Evolutionary conservation across 2,113 vertebrate species (phyloP), one percentile per base, ranked within the genome.

Genomic region (Murina feae): DNA sequence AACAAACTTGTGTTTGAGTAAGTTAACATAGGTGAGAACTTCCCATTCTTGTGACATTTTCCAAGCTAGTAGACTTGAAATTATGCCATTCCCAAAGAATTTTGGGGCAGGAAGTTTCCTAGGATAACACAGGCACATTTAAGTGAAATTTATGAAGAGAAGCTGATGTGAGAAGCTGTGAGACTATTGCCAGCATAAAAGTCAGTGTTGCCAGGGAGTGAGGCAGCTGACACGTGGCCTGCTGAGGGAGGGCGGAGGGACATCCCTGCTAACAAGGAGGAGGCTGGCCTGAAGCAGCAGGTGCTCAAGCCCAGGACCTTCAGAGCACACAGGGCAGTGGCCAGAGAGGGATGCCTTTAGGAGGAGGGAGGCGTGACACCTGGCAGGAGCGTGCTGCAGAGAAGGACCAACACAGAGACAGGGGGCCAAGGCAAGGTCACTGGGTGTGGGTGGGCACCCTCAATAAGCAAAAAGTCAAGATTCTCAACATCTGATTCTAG

Each of bases 11-110:
- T 23, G 55, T 65, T 94, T 8, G 1, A 89, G 82, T 60, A 89
- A 96, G 95, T 92, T 92, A 81, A 82, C 94, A 92, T 89, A 94
- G 92, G 83, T 85, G 74, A 96, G 93, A 95, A 96, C 79, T 89
- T 97, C 81, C 96, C 96, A 89, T 95, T 95, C 96, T 84, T 94
- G 89, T 74, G 92, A 88, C 83, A 96, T 95, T 95, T 96, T 96
- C 96, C 86, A 80, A 89, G 86, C 96, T 96, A 97, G 65, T 39
- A 82, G 92, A 92, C 94, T 94, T 96, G 94, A 97, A 95, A 96
- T 96, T 94, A 93, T 86, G 96, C 94, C 91, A 95, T 95, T 97
- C 89, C 91, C 92, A 96, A 97, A 95, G 96, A 95, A 95, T 91
- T 94, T 94, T 92, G 90, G 96, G 97, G 81, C 88, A 82, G 94